Percentiles rank a stretch among this genome's conserved stretches.
These are phyloP conservation scores for Glaucidium brasilianum DNA, from an alignment of 2,113 vertebrate genomes.

Conservation along the genomic window DNA sequence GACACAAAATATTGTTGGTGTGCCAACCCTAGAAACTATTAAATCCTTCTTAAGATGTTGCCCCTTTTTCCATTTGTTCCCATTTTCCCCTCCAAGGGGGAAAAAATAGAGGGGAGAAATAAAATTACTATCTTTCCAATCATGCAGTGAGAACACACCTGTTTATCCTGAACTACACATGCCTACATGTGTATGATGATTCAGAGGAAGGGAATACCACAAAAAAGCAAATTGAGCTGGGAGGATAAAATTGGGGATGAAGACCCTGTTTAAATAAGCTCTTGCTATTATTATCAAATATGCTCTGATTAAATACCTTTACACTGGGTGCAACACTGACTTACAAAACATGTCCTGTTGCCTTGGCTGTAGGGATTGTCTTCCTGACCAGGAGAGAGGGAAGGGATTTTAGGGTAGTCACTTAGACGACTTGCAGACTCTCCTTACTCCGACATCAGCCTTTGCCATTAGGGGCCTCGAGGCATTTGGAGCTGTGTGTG, in stretches of 20 bases:
- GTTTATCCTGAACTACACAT: background rate
- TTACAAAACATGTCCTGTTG: background rate
- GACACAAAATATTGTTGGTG: background rate
- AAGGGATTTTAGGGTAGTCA: background rate
- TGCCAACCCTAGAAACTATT: background rate
- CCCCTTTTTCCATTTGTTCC: background rate
- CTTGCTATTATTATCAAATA: background rate
- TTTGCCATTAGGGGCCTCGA: background rate
- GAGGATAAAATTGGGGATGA: background rate
- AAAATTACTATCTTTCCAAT: background rate
- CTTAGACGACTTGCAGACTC: background rate
- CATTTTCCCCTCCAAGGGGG: background rate
- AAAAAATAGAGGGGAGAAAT: background rate
- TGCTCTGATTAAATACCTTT: background rate
- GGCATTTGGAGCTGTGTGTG: slow-evolving; percentile 3
- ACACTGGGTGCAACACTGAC: rapidly evolving
- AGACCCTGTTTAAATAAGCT: background rate
- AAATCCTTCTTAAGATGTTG: background rate
- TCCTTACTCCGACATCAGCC: background rate
- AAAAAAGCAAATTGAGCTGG: background rate
- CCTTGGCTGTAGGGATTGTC: background rate
- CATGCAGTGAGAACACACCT: background rate
- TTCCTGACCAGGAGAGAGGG: background rate
- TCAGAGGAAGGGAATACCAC: background rate
- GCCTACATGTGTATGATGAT: background rate